Evolutionary conservation across 2,888 invertebrate species (phyloP), one percentile per base, ranked within the genome.

Genomic region (Acleris sparsana): DNA sequence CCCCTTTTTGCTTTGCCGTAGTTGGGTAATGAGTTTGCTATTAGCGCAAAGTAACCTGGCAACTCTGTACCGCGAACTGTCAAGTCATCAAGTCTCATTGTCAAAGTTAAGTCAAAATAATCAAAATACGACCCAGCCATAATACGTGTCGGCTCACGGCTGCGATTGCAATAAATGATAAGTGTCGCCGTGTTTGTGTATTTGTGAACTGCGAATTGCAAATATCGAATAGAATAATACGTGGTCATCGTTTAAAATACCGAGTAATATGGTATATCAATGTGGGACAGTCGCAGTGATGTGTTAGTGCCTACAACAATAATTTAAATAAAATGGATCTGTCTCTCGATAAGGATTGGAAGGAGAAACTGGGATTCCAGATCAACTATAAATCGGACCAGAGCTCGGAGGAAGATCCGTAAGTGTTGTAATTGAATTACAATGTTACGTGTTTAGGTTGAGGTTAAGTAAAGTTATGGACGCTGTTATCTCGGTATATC

Each of bases 361-460:
- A 92, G 77, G 87, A 85, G 67, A 85, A 86, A 60, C 78, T 93
- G 59, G 93, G 93, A 11, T 89, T 93, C 69, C 86, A 89, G 55
- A 93, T 93, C 64, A 93, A 93, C 77, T 93, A 88, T 71, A 85
- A 86, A 69, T 91, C 93, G 3, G 88, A 83, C n/a, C 89, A 87
- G 66, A 89, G 88, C 69, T 90, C 92, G 0, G 93, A 93, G 29
- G 93, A 93, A 68, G 93, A 93, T 72, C 82, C 83, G 92, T 92
- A 76, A 90, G 92, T 89, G 16, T 16, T 73, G 68, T 25, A n/a
- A n/a, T 62, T 59, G 6, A 22, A 22, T 62, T 39, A 25, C 33
- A 43, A 44, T 9, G 13, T 6, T 43, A 33, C 20, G 48, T 49
- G 48, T 49, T 60, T 25, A 55, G 49, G 56, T 49, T 60, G 18